phyloP scores from a whole-genome alignment of 2,888 invertebrate genomes.

The Anagyrus pseudococci region DNA sequence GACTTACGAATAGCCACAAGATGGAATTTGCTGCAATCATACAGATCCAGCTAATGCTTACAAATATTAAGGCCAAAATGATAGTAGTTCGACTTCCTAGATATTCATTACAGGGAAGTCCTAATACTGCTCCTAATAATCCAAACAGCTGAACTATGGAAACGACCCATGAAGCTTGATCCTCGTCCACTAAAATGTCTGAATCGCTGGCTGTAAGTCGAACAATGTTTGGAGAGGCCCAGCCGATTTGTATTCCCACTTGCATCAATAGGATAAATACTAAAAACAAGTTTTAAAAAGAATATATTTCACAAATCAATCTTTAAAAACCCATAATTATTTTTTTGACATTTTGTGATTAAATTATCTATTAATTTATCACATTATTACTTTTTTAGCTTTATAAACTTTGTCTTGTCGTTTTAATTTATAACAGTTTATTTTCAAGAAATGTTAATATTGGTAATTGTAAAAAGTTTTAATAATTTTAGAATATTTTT shows the following conservation, averaged over 20 bases:
- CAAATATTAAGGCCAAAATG: constrained; percentile 38
- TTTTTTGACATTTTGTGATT: too few species aligned
- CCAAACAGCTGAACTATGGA: constrained; percentile 29
- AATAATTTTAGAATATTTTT: too few species aligned
- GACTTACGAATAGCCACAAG: constrained; percentile 42
- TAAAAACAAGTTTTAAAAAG: too few species aligned
- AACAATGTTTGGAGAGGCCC: constrained; percentile 52
- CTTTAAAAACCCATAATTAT: too few species aligned
- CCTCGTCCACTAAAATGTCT: constrained; percentile 37
- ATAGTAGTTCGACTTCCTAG: constrained; percentile 44
- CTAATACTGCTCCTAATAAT: constrained; percentile 39
- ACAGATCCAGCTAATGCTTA: constrained; percentile 41
- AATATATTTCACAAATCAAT: too few species aligned
- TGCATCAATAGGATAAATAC: constrained; percentile 44
- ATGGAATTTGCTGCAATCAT: constrained; percentile 41
- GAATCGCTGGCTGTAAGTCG: constrained; percentile 41
- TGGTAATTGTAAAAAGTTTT: too few species aligned
- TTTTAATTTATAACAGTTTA: too few species aligned
- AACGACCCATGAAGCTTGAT: constrained; percentile 48
- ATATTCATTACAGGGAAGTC: constrained; percentile 38
- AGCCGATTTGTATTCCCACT: constrained; percentile 48
- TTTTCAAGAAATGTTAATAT: too few species aligned
- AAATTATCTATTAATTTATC: too few species aligned
- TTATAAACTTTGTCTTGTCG: too few species aligned
- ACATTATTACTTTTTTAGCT: too few species aligned